Evolutionary conservation across 2,888 invertebrate species (phyloP).

Genomic region (Cheilosia pagana): DNA sequence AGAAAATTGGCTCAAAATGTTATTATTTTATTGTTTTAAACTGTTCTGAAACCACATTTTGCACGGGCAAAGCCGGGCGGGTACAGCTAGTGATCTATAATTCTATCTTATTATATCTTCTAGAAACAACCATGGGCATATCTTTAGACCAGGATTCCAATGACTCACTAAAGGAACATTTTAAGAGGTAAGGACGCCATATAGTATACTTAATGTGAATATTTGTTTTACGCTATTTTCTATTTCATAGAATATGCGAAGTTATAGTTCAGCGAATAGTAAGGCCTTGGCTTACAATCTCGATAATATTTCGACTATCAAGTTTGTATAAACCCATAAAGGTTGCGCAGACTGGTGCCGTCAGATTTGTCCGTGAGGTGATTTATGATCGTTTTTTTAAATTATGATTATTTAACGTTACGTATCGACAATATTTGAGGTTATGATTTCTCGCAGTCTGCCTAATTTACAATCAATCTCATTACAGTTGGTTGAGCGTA

Average conservation of each 20-base stretch:
- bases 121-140: neutral
- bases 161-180: neutral
- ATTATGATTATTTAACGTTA: neutral
- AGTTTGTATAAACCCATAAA: neutral
- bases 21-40: too few relatives aligned
- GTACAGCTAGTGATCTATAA: too few relatives aligned
- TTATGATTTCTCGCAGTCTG: neutral
- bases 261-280: neutral
- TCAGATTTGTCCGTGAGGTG: neutral
- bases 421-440: neutral
- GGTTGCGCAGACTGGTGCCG: too few relatives aligned
- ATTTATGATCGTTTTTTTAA: neutral
- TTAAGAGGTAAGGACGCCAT: neutral
- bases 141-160: neutral
- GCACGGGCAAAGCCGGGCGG: too few relatives aligned
- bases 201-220: too few relatives aligned
- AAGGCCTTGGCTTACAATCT: neutral
- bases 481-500: constrained; percentile 23
- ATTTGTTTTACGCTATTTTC: neutral
- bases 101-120: too few relatives aligned
- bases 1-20: too few relatives aligned
- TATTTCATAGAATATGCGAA: neutral
- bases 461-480: neutral
- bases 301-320: neutral
- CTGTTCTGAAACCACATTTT: too few relatives aligned